Evolutionary conservation across 1,140 invertebrate species (phyloP).

Genomic region (Bombus waltoni): DNA sequence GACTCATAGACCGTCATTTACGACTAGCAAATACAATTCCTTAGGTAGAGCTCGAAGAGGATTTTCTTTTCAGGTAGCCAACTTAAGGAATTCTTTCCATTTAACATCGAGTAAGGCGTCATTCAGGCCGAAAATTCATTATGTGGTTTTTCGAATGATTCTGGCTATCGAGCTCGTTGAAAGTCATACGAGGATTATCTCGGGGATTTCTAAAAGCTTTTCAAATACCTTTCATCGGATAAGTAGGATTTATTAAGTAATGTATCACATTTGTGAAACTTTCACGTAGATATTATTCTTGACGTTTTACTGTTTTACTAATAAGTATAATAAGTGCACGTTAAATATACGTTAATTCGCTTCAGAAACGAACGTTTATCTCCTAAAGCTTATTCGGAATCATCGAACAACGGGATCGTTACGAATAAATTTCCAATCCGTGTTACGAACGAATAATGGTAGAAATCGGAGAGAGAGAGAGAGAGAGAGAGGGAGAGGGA

Average conservation of each 20-base stretch:
- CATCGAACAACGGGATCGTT: neutral
- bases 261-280: neutral
- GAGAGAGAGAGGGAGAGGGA: too few relatives aligned
- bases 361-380: neutral
- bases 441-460: neutral
- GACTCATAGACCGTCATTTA: conserved; percentile 14
- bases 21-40: neutral
- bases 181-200: neutral
- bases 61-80: neutral
- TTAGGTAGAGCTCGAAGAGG: neutral
- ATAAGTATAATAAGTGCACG: too few relatives aligned
- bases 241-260: neutral
- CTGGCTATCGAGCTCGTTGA: neutral
- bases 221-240: neutral
- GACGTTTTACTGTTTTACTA: neutral
- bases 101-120: neutral
- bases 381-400: neutral
- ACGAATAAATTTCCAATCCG: neutral
- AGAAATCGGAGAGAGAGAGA: neutral
- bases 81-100: neutral
- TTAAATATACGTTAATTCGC: neutral
- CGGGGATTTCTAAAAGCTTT: neutral
- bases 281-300: neutral
- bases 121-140: neutral
- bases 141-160: neutral